Percentiles rank a stretch among this genome's conserved stretches.
These are phyloP conservation scores for mouse (Mus musculus) DNA, from an alignment of 2,113 vertebrate species.

Conservation along the genomic window GRCm39 chr8:60576001-60576500, in stretches of 20 bases:
- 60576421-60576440: not conserved
- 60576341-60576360: not conserved
- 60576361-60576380: not conserved
- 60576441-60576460: not conserved
- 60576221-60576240: not conserved
- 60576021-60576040: not conserved
- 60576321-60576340: not conserved
- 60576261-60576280: not conserved
- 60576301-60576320: not conserved
- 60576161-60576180: rapidly evolving
- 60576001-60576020: not conserved
- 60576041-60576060: not conserved
- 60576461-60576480: too few species aligned
- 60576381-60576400: not conserved
- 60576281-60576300: not conserved
- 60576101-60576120: not conserved
- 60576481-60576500: too few species aligned
- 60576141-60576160: not conserved
- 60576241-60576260: not conserved
- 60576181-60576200: not conserved
- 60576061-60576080: rapidly evolving
- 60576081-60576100: not conserved
- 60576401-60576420: not conserved
- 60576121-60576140: too few species aligned
- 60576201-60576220: not conserved